phyloP scores from a whole-genome alignment of 2,113 vertebrate species.

The Empidonax traillii region DNA sequence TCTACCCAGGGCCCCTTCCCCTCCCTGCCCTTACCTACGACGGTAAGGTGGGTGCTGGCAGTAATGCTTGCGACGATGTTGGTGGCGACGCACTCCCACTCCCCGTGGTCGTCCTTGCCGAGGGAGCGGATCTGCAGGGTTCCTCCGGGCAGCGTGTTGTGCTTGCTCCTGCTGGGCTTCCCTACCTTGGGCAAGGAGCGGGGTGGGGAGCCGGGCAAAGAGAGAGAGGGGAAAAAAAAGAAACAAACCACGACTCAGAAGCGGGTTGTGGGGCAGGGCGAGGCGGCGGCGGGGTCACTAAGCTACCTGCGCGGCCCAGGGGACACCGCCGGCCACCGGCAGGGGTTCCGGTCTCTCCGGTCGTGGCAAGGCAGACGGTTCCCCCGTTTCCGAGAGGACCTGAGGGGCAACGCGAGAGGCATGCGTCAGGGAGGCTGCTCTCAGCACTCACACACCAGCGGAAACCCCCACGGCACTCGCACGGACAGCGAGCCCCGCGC shows the following conservation, averaged over 20 bases:
- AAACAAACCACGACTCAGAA: slow-evolving; percentile 14
- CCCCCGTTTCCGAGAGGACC: slow-evolving; percentile 23
- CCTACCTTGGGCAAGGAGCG: slow-evolving; percentile 86
- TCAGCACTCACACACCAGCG: neutral
- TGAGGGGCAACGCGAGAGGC: slow-evolving; percentile 24
- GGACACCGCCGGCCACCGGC: slow-evolving; percentile 27
- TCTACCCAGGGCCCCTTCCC: neutral
- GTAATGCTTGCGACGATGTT: slow-evolving; percentile 99
- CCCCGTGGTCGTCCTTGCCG: slow-evolving; percentile 98
- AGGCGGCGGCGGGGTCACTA: neutral
- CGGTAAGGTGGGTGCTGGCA: slow-evolving; percentile 97
- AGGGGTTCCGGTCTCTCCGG: slow-evolving; percentile 17
- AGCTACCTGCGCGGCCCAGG: slow-evolving; percentile 45
- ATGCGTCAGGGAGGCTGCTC: slow-evolving; percentile 3
- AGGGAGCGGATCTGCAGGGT: slow-evolving; percentile 96
- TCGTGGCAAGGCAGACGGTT: slow-evolving; percentile 19
- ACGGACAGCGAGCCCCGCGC: neutral
- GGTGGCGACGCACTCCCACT: slow-evolving; percentile 98
- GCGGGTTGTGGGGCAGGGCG: neutral
- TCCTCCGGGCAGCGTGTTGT: slow-evolving; percentile 93
- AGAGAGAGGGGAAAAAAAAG: neutral
- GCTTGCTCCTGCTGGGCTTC: slow-evolving; percentile 98
- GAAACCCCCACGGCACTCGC: neutral
- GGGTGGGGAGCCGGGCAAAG: neutral
- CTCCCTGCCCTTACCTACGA: slow-evolving; percentile 81